These are phyloP conservation scores for Saccopteryx bilineata DNA, from an alignment of 2,113 vertebrate genomes.

Conservation along the genomic window DNA sequence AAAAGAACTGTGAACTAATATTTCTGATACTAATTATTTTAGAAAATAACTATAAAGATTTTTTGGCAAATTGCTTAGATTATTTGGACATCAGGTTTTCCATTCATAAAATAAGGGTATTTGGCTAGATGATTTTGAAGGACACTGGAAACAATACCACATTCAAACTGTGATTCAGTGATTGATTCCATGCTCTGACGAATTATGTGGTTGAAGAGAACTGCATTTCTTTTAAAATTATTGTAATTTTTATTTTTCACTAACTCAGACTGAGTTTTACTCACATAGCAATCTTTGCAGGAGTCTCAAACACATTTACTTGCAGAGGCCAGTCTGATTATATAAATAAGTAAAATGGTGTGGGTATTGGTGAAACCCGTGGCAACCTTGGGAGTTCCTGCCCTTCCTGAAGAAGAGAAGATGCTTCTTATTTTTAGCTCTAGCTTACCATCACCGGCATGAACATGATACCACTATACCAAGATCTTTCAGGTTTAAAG, in stretches of 20 bases:
- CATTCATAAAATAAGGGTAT: not conserved
- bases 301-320: not conserved
- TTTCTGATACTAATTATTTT: not conserved
- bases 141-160: not conserved
- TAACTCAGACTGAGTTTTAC: conserved; percentile 29
- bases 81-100: not conserved
- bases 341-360: not conserved
- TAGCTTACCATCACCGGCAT: not conserved
- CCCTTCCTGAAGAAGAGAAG: not conserved
- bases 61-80: not conserved
- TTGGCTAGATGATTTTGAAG: not conserved
- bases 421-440: not conserved
- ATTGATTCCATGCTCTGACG: not conserved
- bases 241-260: conserved; percentile 24
- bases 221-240: conserved; percentile 24
- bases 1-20: not conserved
- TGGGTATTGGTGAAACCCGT: not conserved
- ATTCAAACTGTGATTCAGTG: not conserved
- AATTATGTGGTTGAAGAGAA: not conserved
- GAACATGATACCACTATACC: not conserved
- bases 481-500: conserved; percentile 18
- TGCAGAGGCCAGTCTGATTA: not conserved
- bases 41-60: not conserved
- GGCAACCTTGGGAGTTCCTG: not conserved
- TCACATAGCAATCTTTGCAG: not conserved